Evolutionary conservation across 2,113 vertebrate species (phyloP), one percentile per base, ranked within the genome.

Genomic region (Crotalus tigris): DNA sequence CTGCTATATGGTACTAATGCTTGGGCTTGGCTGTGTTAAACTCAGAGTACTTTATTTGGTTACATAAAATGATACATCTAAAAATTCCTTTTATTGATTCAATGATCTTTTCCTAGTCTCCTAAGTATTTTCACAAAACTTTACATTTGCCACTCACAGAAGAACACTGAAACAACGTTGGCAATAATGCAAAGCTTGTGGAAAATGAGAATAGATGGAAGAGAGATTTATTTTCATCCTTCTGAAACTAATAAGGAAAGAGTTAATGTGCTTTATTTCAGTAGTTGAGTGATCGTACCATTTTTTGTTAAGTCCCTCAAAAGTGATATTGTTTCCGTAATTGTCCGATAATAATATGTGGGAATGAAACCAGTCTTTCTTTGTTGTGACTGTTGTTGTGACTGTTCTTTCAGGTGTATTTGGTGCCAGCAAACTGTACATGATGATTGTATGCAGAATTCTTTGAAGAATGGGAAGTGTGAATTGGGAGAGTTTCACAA

Each of bases 351-450:
- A 39, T 46, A 46, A 0, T 0, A 0, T 3, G 4, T 29, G 85
- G 46, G 24, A 94, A 54, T 29, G 23, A 29, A 64, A 86, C 15
- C 59, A 53, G 57, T 13, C 49, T n/a, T 88, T 46, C 0, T 17
- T 95, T 33, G 1, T 33, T 33, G 12, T 69, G 64, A 69, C 12
- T 69, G 13, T 69, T 69, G 13, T 69, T 33, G 29, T 17, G 64
- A 7, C 13, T 69, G 64, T 69, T 15, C 13, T 90, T 46, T 57
- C 95, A 99, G 99, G 93, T 99, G 99, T 93, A 96, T 99, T 94
- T 99, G 99, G 99, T 99, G 99, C 96, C 99, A 99, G 97, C 97
- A 94, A 95, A 99, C 98, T 2, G 98, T 99, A 44, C 99, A 99
- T 24, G 99, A 99, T 3, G 99, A 99, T 55, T 99, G 99, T 95